phyloP scores from a whole-genome alignment of 2,113 vertebrate species.

The Rhynchomys soricoides region DNA sequence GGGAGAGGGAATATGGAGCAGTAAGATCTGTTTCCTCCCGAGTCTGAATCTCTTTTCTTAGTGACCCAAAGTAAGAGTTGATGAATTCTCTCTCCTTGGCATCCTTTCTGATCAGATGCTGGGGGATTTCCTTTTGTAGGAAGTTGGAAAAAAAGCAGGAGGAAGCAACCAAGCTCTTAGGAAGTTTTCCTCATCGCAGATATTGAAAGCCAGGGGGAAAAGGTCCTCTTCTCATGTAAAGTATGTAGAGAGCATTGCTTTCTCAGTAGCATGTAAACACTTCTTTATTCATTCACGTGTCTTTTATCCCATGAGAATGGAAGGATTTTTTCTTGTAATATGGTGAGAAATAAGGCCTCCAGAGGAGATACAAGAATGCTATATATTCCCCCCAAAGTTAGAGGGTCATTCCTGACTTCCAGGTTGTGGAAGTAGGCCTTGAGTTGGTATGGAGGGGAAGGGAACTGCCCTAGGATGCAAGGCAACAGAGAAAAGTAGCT shows the following conservation, averaged over 20 bases:
- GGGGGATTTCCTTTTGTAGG: background rate
- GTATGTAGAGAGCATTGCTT: background rate
- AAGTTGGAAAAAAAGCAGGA: background rate
- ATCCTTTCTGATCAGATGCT: background rate
- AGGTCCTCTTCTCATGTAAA: background rate
- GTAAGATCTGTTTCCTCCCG: background rate
- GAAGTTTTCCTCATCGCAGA: background rate
- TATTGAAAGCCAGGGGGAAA: background rate
- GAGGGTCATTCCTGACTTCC: rapidly evolving
- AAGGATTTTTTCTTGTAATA: background rate
- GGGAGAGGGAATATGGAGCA: background rate
- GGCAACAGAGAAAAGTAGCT: background rate
- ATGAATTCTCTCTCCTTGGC: background rate
- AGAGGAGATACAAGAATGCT: background rate
- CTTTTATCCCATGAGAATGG: background rate
- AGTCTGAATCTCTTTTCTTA: background rate
- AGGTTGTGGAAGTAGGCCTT: background rate
- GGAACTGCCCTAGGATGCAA: background rate
- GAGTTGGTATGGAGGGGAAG: background rate
- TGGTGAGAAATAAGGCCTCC: background rate
- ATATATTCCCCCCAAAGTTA: too few species aligned
- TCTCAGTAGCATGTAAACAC: background rate
- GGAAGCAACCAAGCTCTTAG: background rate
- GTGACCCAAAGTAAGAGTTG: background rate
- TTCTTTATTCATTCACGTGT: background rate